Percentiles rank a stretch among this genome's conserved stretches.
These are phyloP conservation scores for Dione vanillae DNA, from an alignment of 2,888 invertebrate genomes.

Conservation along the genomic window DNA sequence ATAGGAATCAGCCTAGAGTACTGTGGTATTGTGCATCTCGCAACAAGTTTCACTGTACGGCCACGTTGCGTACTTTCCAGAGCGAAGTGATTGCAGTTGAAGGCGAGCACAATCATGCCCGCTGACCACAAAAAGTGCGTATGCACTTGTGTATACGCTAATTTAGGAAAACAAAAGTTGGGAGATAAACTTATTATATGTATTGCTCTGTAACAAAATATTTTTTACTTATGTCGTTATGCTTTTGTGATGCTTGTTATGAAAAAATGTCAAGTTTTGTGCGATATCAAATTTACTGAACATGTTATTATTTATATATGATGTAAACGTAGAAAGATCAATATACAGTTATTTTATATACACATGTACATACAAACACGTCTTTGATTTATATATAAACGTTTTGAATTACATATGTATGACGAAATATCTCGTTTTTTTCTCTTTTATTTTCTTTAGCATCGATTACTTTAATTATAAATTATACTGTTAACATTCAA, in stretches of 20 bases:
- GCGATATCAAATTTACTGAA: neutral
- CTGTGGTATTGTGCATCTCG: constrained; percentile 77
- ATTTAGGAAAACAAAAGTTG: neutral
- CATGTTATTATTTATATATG: neutral
- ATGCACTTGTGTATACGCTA: constrained; percentile 34
- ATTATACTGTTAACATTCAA: neutral
- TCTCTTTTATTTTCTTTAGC: neutral
- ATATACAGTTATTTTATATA: neutral
- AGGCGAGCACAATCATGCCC: constrained; percentile 68
- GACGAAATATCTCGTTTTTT: neutral
- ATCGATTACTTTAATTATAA: neutral
- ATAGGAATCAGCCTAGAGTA: constrained; percentile 71
- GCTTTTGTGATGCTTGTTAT: neutral
- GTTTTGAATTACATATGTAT: neutral
- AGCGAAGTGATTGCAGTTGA: constrained; percentile 65
- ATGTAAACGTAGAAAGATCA: neutral
- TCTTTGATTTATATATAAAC: neutral
- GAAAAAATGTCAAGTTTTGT: neutral
- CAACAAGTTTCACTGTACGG: constrained; percentile 66
- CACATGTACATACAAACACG: neutral
- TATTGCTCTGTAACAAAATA: neutral
- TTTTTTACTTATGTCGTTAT: neutral
- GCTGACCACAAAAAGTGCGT: constrained; percentile 55
- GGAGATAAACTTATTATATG: neutral
- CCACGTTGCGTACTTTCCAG: constrained; percentile 68